Conservation (phyloP, 1,140 invertebrate species). For the Zophobas morio region DNA sequence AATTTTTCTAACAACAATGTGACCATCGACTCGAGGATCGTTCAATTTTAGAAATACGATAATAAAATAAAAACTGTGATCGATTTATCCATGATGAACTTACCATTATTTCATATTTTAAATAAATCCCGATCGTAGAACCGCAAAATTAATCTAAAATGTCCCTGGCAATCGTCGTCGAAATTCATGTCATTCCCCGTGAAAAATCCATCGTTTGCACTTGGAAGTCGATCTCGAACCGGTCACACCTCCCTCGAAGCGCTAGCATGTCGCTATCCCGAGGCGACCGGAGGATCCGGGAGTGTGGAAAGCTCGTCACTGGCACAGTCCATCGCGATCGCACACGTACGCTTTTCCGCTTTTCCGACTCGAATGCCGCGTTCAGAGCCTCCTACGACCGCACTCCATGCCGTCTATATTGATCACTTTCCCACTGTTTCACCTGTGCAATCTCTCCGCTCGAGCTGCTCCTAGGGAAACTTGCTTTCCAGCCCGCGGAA, state of each 20-base stretch:
- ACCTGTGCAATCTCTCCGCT: conserved; percentile 52
- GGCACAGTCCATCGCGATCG: conserved; percentile 32
- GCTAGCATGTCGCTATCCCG: conserved; percentile 51
- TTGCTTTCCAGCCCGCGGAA: conserved; percentile 49
- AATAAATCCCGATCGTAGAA: conserved; percentile 55
- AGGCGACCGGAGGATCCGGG: conserved; percentile 5
- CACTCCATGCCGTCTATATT: conserved; percentile 51
- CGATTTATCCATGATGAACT: conserved; percentile 15
- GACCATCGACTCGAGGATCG: too few relatives aligned
- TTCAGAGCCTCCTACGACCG: conserved; percentile 33
- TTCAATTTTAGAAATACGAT: too few relatives aligned
- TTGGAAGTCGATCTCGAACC: background rate
- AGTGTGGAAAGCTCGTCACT: background rate
- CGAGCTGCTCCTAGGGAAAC: conserved; percentile 51
- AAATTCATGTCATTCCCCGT: conserved; percentile 56
- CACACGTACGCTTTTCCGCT: conserved; percentile 24
- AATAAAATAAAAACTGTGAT: too few relatives aligned
- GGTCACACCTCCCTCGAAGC: conserved; percentile 56
- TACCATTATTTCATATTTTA: conserved; percentile 64
- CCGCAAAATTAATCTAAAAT: conserved; percentile 56
- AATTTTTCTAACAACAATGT: too few relatives aligned
- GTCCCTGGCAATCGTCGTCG: conserved; percentile 34
- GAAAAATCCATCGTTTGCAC: background rate
- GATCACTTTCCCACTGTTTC: conserved; percentile 60
- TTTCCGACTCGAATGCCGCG: conserved; percentile 7